Conservation (phyloP, 2,113 vertebrate genomes). For the Alectura lathami region DNA sequence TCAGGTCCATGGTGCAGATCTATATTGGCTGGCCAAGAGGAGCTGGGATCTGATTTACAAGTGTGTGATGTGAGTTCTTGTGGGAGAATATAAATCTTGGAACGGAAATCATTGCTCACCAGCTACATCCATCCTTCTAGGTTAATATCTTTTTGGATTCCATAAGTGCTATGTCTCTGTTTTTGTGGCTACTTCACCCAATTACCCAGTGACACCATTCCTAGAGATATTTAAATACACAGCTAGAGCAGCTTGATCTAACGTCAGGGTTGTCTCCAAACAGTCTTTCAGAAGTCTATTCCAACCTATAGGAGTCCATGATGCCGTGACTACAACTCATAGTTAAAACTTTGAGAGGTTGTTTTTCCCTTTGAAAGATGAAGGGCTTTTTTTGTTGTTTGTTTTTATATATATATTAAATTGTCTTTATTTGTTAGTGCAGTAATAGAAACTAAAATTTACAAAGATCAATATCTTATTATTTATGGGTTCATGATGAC, state of each 20-base stretch:
- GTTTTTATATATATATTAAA: too few relatives aligned
- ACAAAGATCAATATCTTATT: neutral
- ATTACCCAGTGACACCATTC: accelerated
- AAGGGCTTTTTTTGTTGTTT: neutral
- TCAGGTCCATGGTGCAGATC: neutral
- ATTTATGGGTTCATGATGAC: neutral
- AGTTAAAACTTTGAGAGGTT: neutral
- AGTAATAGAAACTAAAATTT: neutral
- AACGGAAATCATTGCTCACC: neutral
- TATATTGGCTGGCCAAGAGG: neutral
- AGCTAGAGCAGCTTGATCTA: neutral
- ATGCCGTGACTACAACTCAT: neutral
- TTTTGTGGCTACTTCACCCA: neutral
- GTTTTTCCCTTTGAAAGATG: neutral
- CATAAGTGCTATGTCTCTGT: neutral
- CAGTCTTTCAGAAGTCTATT: neutral
- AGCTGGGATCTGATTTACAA: neutral
- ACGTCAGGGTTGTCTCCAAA: neutral
- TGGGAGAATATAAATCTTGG: neutral
- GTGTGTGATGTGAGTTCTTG: neutral
- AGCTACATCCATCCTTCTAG: neutral
- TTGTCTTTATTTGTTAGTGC: neutral
- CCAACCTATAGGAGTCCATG: neutral
- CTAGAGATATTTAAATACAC: neutral
- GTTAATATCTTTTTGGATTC: neutral